Conservation (phyloP, 2,113 vertebrate species). For the Ceyx melanurus region DNA sequence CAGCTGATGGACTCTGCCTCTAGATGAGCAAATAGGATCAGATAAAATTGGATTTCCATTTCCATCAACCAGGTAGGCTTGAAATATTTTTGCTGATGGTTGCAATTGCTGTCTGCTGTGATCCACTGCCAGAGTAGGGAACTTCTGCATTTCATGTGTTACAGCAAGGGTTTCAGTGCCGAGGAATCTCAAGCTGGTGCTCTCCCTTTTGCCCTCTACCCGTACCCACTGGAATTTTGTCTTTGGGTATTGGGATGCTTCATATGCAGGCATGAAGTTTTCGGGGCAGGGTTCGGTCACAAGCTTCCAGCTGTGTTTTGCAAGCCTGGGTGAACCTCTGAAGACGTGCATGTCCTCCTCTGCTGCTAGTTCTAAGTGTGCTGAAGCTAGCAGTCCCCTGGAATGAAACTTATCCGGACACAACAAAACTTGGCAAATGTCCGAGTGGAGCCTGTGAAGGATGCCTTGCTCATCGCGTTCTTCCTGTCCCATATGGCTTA, state of each 20-base stretch:
- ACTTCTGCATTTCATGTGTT: not conserved
- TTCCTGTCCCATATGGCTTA: not conserved
- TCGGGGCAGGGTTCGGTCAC: not conserved
- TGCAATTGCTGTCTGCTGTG: not conserved
- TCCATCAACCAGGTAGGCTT: not conserved
- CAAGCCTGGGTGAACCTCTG: conserved; percentile 1
- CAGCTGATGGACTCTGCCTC: not conserved
- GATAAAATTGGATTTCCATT: not conserved
- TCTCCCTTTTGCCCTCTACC: not conserved
- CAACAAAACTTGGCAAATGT: not conserved
- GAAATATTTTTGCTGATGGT: not conserved
- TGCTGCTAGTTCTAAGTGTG: not conserved
- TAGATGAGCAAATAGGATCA: not conserved
- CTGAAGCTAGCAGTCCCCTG: conserved; percentile 25
- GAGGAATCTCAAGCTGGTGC: not conserved
- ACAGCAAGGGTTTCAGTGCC: not conserved
- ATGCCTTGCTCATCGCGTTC: not conserved
- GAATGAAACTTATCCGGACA: not conserved
- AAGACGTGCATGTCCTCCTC: not conserved
- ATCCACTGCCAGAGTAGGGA: not conserved
- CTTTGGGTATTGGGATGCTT: not conserved
- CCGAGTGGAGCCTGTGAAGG: not conserved
- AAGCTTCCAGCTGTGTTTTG: conserved; percentile 18
- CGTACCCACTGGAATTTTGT: not conserved
- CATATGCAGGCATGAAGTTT: not conserved